Conservation (phyloP, 2,797 vertebrate genomes). For the Cheirogaleus major region DNA sequence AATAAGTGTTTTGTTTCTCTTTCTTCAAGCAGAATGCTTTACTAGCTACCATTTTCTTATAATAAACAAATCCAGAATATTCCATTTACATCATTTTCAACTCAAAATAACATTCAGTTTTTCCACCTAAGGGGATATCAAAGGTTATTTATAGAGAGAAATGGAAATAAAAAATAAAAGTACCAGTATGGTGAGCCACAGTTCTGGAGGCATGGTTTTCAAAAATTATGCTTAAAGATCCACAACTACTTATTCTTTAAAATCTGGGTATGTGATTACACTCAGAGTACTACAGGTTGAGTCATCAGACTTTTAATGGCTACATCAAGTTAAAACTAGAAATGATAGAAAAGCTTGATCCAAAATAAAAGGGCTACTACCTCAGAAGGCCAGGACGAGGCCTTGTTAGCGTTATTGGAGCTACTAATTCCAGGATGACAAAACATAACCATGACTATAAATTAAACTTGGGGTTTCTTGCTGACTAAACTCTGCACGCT, state of each 20-base stretch:
- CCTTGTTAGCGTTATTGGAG: conserved; percentile 48
- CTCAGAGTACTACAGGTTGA: background rate
- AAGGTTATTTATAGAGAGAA: conserved; percentile 3
- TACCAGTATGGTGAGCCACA: background rate
- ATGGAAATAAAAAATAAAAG: background rate
- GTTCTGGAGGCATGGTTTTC: background rate
- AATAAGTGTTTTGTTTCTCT: conserved; percentile 10
- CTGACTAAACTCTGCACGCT: conserved; percentile 63
- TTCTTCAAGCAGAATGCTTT: background rate
- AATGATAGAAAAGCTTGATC: background rate
- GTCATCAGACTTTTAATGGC: conserved; percentile 21
- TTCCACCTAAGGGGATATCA: background rate
- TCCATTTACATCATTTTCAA: conserved; percentile 30
- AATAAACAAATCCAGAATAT: conserved; percentile 23
- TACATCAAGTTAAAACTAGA: conserved; percentile 43
- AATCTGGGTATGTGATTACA: background rate
- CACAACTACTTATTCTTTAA: background rate
- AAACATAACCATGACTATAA: conserved; percentile 49
- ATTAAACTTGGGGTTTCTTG: conserved; percentile 72
- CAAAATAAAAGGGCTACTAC: conserved; percentile 11
- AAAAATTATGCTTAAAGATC: background rate
- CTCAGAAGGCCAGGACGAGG: background rate
- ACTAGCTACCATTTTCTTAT: background rate
- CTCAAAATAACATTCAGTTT: conserved; percentile 28
- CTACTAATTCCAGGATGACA: conserved; percentile 59